A percentile compares a stretch with the other conserved stretches of the same genome.
phyloP scores from a whole-genome alignment of 2,113 vertebrate genomes.

The Apodemus speciosus region DNA sequence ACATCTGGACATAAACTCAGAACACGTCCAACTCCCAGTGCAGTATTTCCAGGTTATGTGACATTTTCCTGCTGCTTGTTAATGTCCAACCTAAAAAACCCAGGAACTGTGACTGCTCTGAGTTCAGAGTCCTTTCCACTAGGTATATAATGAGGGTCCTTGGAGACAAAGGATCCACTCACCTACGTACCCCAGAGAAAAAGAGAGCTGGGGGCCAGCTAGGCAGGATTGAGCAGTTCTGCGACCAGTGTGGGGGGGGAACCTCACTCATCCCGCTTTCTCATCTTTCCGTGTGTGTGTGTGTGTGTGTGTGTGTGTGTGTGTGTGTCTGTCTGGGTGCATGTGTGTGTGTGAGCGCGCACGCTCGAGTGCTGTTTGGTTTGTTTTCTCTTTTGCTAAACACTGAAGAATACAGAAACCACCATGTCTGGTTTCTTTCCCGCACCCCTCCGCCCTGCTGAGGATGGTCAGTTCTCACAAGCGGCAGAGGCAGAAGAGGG shows the following conservation, averaged over 20 bases:
- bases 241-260: conserved; percentile 40
- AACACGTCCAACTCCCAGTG: conserved; percentile 59
- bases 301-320: neutral
- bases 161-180: conserved; percentile 66
- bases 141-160: conserved; percentile 56
- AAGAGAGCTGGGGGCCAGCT: conserved; percentile 68
- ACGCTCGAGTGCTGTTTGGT: neutral
- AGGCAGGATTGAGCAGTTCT: conserved; percentile 70
- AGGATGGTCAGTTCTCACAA: conserved; percentile 88
- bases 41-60: conserved; percentile 45
- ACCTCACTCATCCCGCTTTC: conserved; percentile 65
- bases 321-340: conserved; percentile 6
- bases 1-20: conserved; percentile 51
- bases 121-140: conserved; percentile 71
- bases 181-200: conserved; percentile 72
- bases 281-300: conserved; percentile 52
- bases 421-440: conserved; percentile 80
- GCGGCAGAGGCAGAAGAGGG: conserved; percentile 98
- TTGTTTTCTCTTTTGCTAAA: conserved; percentile 26
- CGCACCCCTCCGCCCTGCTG: conserved; percentile 72
- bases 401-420: conserved; percentile 85
- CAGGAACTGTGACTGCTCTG: conserved; percentile 68
- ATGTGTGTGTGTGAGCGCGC: neutral
- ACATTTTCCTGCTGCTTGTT: conserved; percentile 68
- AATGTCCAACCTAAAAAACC: conserved; percentile 63